A percentile compares a stretch with the other conserved stretches of the same genome.
Evolutionary conservation across 2,888 invertebrate species (phyloP).

Genomic region (Tachystola acroxantha): DNA sequence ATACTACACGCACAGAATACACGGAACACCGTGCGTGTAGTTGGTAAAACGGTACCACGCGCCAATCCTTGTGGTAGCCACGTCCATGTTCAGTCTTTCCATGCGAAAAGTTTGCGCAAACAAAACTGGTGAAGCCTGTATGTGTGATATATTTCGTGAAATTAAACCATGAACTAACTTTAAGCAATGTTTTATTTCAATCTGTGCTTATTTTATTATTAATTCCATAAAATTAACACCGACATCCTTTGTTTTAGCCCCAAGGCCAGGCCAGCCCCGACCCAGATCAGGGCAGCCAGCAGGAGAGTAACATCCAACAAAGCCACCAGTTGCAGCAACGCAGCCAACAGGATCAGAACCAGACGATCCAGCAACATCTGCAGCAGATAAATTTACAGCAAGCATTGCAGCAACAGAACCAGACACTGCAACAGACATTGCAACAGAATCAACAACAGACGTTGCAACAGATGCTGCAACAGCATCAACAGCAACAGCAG

Average conservation of each 20-base stretch:
- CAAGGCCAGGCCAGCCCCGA: constrained; percentile 72
- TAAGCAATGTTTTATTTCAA: too few relatives aligned
- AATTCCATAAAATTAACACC: too few relatives aligned
- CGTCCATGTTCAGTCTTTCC: too few relatives aligned
- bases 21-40: too few relatives aligned
- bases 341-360: constrained; percentile 53
- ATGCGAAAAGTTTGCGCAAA: too few relatives aligned
- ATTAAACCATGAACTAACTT: too few relatives aligned
- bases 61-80: too few relatives aligned
- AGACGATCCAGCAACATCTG: constrained; percentile 53
- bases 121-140: too few relatives aligned
- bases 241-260: constrained; percentile 67
- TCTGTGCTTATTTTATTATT: too few relatives aligned
- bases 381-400: constrained; percentile 44
- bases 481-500: constrained; percentile 43
- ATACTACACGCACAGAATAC: too few relatives aligned
- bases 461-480: constrained; percentile 41
- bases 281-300: constrained; percentile 64
- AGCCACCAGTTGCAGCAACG: constrained; percentile 56
- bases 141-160: too few relatives aligned
- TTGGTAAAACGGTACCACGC: too few relatives aligned
- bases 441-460: constrained; percentile 45
- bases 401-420: constrained; percentile 47
- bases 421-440: constrained; percentile 55
- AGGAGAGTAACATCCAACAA: constrained; percentile 67